phyloP scores from a whole-genome alignment of 2,888 invertebrate species.

The Eristalinus sepulchralis region DNA sequence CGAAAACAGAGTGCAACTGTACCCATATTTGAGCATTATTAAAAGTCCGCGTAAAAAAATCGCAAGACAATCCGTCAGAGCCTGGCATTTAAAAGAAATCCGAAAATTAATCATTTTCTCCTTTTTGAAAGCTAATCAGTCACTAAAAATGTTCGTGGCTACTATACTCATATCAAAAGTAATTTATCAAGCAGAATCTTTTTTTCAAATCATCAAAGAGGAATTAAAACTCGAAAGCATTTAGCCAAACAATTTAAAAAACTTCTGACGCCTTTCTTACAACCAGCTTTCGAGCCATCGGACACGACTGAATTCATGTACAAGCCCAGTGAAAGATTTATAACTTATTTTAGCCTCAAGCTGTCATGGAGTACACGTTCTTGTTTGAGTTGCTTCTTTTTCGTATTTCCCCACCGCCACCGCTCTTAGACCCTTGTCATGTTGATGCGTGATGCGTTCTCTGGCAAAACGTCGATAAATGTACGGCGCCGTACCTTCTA shows the following conservation, averaged over 20 bases:
- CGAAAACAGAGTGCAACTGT: too few species aligned
- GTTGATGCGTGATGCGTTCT: conserved; percentile 62
- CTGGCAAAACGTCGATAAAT: conserved; percentile 47
- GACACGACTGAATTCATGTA: conserved; percentile 7
- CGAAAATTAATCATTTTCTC: background rate
- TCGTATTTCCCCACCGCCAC: background rate
- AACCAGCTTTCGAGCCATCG: background rate
- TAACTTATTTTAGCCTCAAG: conserved; percentile 53
- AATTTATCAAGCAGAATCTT: background rate
- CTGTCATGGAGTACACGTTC: conserved; percentile 41
- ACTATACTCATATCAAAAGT: background rate
- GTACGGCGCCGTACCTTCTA: conserved; percentile 43
- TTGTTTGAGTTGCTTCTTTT: background rate
- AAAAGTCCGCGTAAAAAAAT: too few species aligned
- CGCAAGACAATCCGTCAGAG: too few species aligned
- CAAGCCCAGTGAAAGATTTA: conserved; percentile 42
- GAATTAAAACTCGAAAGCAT: background rate
- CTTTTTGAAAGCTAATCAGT: background rate
- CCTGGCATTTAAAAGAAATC: background rate
- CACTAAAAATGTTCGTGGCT: background rate
- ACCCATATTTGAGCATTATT: too few species aligned
- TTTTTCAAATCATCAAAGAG: background rate
- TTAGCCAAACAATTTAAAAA: background rate
- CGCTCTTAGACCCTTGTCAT: conserved; percentile 59
- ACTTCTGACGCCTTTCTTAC: background rate